Evolutionary conservation across 30 jellyfish, hydroid and myxozoan genomes (phyloP).

Genomic region (Aurelia sp.): DNA sequence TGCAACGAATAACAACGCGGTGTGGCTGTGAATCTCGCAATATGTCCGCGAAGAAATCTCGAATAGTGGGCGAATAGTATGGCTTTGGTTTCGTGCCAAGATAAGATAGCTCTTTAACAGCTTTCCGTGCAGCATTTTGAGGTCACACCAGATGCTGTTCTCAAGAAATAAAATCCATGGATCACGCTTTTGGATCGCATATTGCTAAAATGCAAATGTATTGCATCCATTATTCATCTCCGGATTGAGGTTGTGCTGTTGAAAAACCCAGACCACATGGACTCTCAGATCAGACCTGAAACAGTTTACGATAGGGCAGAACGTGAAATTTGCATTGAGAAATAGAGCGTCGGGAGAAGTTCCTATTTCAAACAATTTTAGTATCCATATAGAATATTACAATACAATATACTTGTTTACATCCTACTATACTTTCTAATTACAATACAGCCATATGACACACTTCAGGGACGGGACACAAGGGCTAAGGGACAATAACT

Average conservation of each 20-base stretch:
- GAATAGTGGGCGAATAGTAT: neutral
- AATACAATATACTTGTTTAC: too few relatives aligned
- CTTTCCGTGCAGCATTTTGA: slow-evolving; percentile 71
- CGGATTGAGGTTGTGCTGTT: neutral
- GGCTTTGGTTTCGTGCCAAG: slow-evolving; percentile 70
- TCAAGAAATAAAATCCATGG: slow-evolving; percentile 58
- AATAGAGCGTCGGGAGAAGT: too few relatives aligned
- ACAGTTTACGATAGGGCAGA: too few relatives aligned
- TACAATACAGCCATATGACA: too few relatives aligned
- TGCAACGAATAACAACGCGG: neutral
- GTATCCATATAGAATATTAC: too few relatives aligned
- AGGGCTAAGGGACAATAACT: too few relatives aligned
- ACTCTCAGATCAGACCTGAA: too few relatives aligned
- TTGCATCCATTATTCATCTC: slow-evolving; percentile 28
- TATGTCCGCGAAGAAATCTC: neutral
- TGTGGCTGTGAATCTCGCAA: slow-evolving; percentile 29
- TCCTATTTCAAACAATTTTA: too few relatives aligned
- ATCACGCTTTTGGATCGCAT: slow-evolving; percentile 62
- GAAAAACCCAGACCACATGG: neutral
- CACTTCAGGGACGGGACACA: too few relatives aligned
- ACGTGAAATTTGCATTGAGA: too few relatives aligned
- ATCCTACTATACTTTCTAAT: too few relatives aligned
- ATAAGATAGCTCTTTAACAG: slow-evolving; percentile 58
- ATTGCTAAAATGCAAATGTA: slow-evolving; percentile 30
- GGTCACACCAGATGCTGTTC: slow-evolving; percentile 68